Base-by-base conservation (phyloP, 2,797 vertebrate species). In the Malurus splendens region DNA sequence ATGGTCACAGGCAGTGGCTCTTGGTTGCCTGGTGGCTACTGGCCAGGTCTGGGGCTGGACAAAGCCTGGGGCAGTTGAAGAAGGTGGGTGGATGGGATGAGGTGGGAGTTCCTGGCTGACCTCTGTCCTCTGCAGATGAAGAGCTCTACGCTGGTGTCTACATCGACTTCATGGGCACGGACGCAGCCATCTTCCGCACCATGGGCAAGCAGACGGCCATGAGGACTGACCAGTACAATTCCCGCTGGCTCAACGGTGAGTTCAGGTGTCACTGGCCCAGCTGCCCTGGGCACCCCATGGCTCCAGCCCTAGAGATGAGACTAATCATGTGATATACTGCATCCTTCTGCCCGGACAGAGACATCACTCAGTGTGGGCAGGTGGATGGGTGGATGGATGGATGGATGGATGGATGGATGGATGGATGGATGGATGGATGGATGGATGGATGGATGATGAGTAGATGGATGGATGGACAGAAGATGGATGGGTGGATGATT, bases 171-270 rank as follows among this genome's bases (percentile, higher is more conserved):
- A 99, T 99, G 99, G 99, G 99, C 96, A 99, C 99, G 0, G 99
- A 99, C 4, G 99, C 99, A 2, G 98, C 99, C 91, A 99, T 99
- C 96, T 99, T 99, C 96, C 98, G 99, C 84, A 99, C 99, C 1
- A 98, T 99, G 94, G 99, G 99, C 89, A 99, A 99, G 92, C 98
- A 99, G 97, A 99, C 99, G 0, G 99, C 99, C 96, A 99, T 99
- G 99, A 98, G 99, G 95, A 99, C 99, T 1, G 99, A 99, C 96
- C 99, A 99, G 97, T 99, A 99, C 97, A 99, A 99, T 94, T 99
- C 99, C 65, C 99, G 99, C 96, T 99, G 99, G 99, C 98, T 99
- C 82, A 99, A 99, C 0, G 99, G 99, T 99, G 91, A 96, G 97
- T 70, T 42, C 1, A 5, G 28, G 24, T 54, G 68, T 19, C 76